Base-by-base conservation (phyloP, 2,113 vertebrate species). In the Etheostoma cragini region DNA sequence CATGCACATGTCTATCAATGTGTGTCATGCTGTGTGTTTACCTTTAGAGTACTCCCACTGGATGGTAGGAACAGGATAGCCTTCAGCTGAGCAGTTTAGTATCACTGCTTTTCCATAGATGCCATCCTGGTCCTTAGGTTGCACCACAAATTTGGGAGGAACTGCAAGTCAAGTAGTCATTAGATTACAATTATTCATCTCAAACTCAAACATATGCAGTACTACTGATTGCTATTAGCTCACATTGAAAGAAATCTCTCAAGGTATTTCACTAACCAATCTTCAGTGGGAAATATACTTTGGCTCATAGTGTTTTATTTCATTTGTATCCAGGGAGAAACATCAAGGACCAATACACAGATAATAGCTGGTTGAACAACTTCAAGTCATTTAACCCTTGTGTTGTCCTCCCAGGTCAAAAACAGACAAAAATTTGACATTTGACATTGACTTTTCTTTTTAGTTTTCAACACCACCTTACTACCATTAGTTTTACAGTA, bases 11-110 rank as follows among this genome's bases (percentile, higher is more conserved):
- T 47, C 17, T 45, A 52, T 47, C 16, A 16, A 26, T 16, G 38
- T 19, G 46, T 42, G 49, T 70, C 17, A 35, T 61, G 35, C n/a
- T 11, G 33, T 35, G 13, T 6, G 49, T 5, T 75, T 93, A 99
- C 98, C 98, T 98, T 99, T 99, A 0, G 98, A 99, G 91, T 98
- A 98, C 81, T 99, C 98, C 98, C 98, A 99, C 81, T 99, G 97
- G 3, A 99, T 99, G 1, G 97, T 98, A 1, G 98, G 98, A n/a
- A 98, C 97, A 5, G 98, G 98, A 83, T 99, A 98, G 46, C 98
- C 98, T 79, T 99, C 96, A 2, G 98, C 98, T 1, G 98, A 99
- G 87, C 98, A 99, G 89, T 99, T 99, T 60, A 99, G 96, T 45
- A 97, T 98, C 57, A 99, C 98, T 0, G 98, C 96, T 87, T 98